phyloP scores from a whole-genome alignment of 2,113 vertebrate species.

The Charadrius vociferus region DNA sequence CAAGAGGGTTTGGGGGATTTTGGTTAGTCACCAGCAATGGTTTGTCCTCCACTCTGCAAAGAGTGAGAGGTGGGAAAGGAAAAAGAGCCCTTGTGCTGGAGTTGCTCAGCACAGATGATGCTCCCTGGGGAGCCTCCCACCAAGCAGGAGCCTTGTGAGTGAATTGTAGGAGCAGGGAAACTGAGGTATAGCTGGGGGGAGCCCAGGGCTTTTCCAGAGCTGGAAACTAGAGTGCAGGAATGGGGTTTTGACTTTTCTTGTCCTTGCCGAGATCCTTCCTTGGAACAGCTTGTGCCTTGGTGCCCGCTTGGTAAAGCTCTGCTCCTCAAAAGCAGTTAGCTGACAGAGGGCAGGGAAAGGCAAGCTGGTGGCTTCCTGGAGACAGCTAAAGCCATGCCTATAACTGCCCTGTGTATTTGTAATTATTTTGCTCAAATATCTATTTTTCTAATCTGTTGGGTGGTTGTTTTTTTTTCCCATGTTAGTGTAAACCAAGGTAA shows the following conservation, averaged over 20 bases:
- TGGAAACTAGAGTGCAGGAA: not conserved
- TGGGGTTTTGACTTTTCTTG: not conserved
- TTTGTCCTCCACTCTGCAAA: not conserved
- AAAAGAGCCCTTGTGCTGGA: not conserved
- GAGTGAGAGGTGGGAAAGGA: not conserved
- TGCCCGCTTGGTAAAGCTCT: not conserved
- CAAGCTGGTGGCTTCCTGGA: not conserved
- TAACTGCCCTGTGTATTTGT: not conserved
- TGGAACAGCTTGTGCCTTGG: not conserved
- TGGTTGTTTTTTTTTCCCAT: fast-evolving
- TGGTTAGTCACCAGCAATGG: not conserved
- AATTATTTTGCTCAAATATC: not conserved
- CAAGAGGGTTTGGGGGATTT: not conserved
- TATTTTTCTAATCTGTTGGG: not conserved
- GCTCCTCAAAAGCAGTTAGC: not conserved
- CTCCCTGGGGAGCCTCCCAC: not conserved
- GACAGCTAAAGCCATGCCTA: not conserved
- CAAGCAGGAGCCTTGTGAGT: too few relatives aligned
- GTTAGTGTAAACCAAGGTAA: not conserved
- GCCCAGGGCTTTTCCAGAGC: not conserved
- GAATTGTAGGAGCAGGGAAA: too few relatives aligned
- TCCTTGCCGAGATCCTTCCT: not conserved
- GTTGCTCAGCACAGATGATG: not conserved
- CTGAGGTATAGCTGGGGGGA: not conserved
- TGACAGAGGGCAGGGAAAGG: not conserved